Evolutionary conservation across 1,140 invertebrate genomes (phyloP).

Genomic region (Globodera ellingtonae): DNA sequence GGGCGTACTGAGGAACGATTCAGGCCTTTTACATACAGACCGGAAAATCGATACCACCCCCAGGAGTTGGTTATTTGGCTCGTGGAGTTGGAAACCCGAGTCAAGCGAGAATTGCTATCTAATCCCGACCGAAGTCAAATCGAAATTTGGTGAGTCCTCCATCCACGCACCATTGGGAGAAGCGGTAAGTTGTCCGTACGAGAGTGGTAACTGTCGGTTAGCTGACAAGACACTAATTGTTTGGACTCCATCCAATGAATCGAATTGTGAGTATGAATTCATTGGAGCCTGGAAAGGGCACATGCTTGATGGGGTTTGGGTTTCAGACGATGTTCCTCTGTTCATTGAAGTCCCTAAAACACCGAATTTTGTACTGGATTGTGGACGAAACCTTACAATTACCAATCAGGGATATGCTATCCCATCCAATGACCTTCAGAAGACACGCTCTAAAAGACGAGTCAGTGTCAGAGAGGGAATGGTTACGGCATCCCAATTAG

Average conservation of each 20-base stretch:
- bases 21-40: no score
- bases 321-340: no score
- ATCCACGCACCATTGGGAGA: neutral
- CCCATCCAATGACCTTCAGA: no score
- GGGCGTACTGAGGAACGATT: no score
- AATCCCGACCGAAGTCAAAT: neutral
- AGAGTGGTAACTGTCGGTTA: neutral
- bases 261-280: neutral
- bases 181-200: neutral
- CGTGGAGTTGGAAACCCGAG: neutral
- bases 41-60: no score
- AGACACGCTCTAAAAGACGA: no score
- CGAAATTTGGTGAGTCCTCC: neutral
- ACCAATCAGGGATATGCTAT: no score
- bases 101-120: neutral
- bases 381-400: no score
- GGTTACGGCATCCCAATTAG: no score
- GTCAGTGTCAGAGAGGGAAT: no score
- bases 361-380: no score
- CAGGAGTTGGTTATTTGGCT: neutral
- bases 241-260: neutral
- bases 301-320: neutral
- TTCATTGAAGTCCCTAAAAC: no score
- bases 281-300: neutral
- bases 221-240: constrained; percentile 2